Evolutionary conservation across 2,797 vertebrate species (phyloP).

Genomic region (Tenualosa thibaudeaui): DNA sequence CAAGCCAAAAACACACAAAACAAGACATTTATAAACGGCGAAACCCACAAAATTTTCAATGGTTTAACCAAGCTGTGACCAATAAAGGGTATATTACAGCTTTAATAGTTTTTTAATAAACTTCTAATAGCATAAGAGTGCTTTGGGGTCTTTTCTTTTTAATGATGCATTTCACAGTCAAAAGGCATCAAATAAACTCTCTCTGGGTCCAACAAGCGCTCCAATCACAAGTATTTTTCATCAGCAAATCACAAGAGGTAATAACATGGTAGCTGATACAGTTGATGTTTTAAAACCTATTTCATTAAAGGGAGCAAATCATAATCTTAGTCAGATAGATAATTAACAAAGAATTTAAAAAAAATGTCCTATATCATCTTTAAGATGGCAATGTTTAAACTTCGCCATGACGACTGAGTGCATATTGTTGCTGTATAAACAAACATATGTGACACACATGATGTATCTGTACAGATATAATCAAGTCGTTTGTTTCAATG

Average conservation of each 20-base stretch:
- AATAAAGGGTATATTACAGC: no score
- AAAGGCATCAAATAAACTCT: no score
- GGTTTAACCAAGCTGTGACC: no score
- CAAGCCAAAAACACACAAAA: conserved; percentile 14
- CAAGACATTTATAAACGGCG: background rate
- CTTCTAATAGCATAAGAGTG: no score
- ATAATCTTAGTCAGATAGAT: background rate
- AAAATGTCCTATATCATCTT: background rate
- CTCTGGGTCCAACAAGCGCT: no score
- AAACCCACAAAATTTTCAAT: background rate
- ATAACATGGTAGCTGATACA: no score
- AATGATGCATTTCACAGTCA: no score
- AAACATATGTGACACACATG: background rate
- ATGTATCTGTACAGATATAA: background rate
- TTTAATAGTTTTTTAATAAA: no score
- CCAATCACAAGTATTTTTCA: background rate
- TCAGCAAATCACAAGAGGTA: background rate
- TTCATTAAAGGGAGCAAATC: no score
- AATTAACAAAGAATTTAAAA: background rate
- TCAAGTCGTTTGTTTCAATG: background rate
- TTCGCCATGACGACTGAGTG: background rate
- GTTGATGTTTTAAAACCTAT: no score
- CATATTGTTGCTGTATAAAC: background rate
- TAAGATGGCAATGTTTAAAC: background rate
- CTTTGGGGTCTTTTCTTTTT: no score